These are phyloP conservation scores for Drosophila recens DNA, from an alignment of 2,888 invertebrate genomes.

Conservation along the genomic window DNA sequence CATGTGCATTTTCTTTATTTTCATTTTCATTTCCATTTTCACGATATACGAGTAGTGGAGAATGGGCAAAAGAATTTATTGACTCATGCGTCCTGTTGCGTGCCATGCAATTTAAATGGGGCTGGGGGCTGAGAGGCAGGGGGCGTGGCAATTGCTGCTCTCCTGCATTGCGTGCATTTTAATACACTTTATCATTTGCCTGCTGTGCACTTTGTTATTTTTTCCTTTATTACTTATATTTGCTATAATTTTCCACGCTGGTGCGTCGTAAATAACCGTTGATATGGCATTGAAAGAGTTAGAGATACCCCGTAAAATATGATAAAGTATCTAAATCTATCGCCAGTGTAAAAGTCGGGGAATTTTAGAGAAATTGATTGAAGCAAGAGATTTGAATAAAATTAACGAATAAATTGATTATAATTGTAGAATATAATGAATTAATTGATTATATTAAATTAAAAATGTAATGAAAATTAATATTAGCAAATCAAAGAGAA, in stretches of 20 bases:
- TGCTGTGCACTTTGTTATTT: constrained; percentile 67
- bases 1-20: constrained; percentile 29
- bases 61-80: constrained; percentile 64
- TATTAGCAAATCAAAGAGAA: no score
- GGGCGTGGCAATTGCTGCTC: constrained; percentile 61
- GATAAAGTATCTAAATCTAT: not conserved
- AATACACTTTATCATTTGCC: constrained; percentile 77
- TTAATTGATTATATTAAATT: no score
- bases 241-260: constrained; percentile 69
- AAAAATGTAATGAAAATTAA: no score
- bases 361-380: no score
- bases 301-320: constrained; percentile 23
- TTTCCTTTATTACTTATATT: constrained; percentile 74
- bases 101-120: constrained; percentile 75
- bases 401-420: no score
- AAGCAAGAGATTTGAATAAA: no score
- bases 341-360: no score
- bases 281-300: not conserved
- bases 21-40: constrained; percentile 16
- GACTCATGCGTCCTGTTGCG: constrained; percentile 79
- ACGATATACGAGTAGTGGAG: not conserved
- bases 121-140: constrained; percentile 5
- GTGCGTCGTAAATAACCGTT: constrained; percentile 32
- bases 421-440: no score
- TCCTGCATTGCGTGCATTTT: constrained; percentile 65